A percentile compares a stretch with the other conserved stretches of the same genome.
phyloP scores from a whole-genome alignment of 2,888 invertebrate genomes.

The Phlogophora meticulosa region DNA sequence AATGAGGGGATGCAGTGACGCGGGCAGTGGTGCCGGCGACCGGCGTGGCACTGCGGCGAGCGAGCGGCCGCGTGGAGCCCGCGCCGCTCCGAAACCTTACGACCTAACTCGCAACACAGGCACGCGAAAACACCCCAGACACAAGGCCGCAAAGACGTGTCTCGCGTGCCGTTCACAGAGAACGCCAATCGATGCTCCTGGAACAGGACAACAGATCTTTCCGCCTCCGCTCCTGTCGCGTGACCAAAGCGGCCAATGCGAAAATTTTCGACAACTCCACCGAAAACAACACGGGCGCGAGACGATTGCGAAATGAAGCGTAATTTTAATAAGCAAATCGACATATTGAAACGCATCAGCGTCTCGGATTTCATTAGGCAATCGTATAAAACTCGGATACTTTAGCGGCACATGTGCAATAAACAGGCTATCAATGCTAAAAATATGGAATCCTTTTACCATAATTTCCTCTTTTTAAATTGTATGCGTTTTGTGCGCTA shows the following conservation, averaged over 20 bases:
- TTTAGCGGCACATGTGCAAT: slow-evolving; percentile 69
- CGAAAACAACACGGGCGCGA: slow-evolving; percentile 62
- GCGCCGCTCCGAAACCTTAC: slow-evolving; percentile 76
- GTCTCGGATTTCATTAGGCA: slow-evolving; percentile 79
- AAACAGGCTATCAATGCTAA: slow-evolving; percentile 74
- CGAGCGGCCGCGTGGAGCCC: slow-evolving; percentile 85
- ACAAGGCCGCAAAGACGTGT: slow-evolving; percentile 61
- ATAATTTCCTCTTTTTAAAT: slow-evolving; percentile 72
- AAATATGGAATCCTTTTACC: slow-evolving; percentile 73
- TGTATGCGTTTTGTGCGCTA: slow-evolving; percentile 56
- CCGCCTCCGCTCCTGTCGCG: slow-evolving; percentile 86
- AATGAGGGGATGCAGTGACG: slow-evolving; percentile 67
- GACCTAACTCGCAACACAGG: slow-evolving; percentile 74
- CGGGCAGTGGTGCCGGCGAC: slow-evolving; percentile 82
- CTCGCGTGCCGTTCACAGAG: slow-evolving; percentile 55
- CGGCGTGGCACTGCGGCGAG: slow-evolving; percentile 89
- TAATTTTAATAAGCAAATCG: slow-evolving; percentile 81
- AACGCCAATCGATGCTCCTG: slow-evolving; percentile 89
- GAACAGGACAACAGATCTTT: slow-evolving; percentile 88
- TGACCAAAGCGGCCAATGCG: slow-evolving; percentile 76
- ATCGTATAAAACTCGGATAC: slow-evolving; percentile 72
- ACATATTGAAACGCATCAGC: slow-evolving; percentile 66
- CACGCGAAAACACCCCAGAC: slow-evolving; percentile 68
- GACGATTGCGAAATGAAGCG: slow-evolving; percentile 76
- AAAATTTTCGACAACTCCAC: slow-evolving; percentile 80